Evolutionary conservation across 2,797 vertebrate genomes (phyloP), one percentile per base, ranked within the genome.

Genomic region (Falco rusticolus): DNA sequence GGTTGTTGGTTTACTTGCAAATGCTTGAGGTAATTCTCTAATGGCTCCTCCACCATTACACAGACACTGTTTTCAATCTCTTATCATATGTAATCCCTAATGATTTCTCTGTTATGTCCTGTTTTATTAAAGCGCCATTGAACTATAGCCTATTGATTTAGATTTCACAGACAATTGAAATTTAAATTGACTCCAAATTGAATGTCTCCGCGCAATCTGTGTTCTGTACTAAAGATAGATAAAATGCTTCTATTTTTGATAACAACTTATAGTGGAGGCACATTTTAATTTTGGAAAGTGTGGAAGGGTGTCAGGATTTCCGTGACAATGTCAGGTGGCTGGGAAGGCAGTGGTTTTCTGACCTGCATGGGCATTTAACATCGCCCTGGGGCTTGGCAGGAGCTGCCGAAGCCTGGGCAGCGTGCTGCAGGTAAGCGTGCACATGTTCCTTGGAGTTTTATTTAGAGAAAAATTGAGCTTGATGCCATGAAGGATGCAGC

Each of bases 141-240:
- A 98, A 98, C 98, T 98, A 98, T 98, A 98, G 98, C 98, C 98
- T 98, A 98, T 98, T 98, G 98, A 98, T 98, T 98, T 97, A 97
- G 97, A 98, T 98, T 98, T 98, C 98, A 98, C 98, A 98, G 98
- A 97, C 98, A 98, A 98, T 98, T 98, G 98, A 98, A 98, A 98
- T 98, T 98, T 98, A 98, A 98, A 98, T 98, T 98, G 98, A 98
- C 97, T 98, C 96, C 97, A 98, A 98, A 98, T 98, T 98, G 98
- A 98, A 98, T 97, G 97, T 97, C 98, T 98, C 98, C 98, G 34
- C 93, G 97, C 98, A 98, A 97, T 98, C 97, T 98, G 96, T 97
- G 97, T 96, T 97, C 97, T 94, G 96, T 92, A 94, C 96, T 96
- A 95, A 96, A 97, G 97, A 97, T 88, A 96, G 98, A 98, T 93